A percentile compares a stretch with the other conserved stretches of the same genome.
These are phyloP conservation scores for Agapostemon virescens DNA, from an alignment of 2,888 invertebrate genomes.

Conservation along the genomic window DNA sequence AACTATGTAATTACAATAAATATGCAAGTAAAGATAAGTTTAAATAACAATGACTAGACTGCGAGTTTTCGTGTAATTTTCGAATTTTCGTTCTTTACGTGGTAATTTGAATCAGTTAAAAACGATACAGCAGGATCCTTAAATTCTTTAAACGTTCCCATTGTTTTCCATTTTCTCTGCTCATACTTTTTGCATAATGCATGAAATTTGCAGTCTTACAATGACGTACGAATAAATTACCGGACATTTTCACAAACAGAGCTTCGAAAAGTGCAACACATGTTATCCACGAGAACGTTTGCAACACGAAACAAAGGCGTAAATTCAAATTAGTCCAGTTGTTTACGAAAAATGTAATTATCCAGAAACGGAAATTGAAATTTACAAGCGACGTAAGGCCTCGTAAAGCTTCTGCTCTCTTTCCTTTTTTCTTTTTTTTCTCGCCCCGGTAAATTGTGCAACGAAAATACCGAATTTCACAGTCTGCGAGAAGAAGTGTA, in stretches of 20 bases:
- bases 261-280: neutral
- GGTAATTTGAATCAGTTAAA: neutral
- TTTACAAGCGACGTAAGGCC: neutral
- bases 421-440: too few relatives aligned
- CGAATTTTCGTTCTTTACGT: too few relatives aligned
- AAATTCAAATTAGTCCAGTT: neutral
- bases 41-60: too few relatives aligned
- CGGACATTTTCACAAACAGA: too few relatives aligned
- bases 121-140: neutral
- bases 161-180: too few relatives aligned
- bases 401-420: slow-evolving; percentile 4
- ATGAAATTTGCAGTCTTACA: neutral
- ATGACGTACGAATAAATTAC: too few relatives aligned
- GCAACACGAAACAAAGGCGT: too few relatives aligned
- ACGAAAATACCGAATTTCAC: neutral
- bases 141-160: too few relatives aligned
- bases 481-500: neutral
- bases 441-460: neutral
- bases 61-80: too few relatives aligned
- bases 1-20: too few relatives aligned
- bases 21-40: too few relatives aligned
- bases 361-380: neutral
- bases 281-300: neutral
- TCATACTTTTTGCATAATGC: neutral
- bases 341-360: neutral